Conservation (phyloP, 2,113 vertebrate species). For the Barnardius zonarius region DNA sequence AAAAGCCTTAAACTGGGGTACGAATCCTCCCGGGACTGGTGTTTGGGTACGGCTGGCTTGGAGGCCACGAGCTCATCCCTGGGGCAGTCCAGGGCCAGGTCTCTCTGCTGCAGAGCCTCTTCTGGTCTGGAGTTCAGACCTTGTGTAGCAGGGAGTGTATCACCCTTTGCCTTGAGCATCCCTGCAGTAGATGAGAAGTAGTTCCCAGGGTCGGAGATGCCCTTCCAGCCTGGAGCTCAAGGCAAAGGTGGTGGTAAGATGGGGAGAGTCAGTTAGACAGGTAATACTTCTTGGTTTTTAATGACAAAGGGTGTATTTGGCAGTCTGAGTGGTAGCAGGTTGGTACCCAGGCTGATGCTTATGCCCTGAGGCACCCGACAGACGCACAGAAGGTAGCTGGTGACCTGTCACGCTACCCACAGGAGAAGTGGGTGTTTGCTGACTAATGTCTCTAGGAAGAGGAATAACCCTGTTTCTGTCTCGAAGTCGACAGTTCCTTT, state of each 20-base stretch:
- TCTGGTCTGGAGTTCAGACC: neutral
- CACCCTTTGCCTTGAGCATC: neutral
- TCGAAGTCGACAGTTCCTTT: neutral
- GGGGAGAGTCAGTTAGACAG: neutral
- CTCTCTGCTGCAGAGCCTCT: neutral
- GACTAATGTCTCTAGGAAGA: neutral
- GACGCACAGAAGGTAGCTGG: neutral
- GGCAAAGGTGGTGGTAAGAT: neutral
- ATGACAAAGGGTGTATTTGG: neutral
- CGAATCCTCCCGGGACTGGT: fast-evolving
- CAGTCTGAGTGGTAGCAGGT: neutral
- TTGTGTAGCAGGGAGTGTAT: fast-evolving
- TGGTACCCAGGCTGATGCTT: neutral
- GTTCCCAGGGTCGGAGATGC: neutral
- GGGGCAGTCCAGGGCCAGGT: neutral
- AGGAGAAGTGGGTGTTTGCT: neutral
- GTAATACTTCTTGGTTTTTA: neutral
- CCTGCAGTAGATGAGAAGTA: fast-evolving
- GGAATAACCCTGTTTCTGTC: neutral
- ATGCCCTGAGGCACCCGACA: neutral
- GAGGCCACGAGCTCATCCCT: neutral
- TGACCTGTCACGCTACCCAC: fast-evolving
- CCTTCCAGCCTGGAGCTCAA: neutral
- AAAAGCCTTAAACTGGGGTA: fast-evolving
- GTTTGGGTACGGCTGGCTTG: neutral